Evolutionary conservation across 1,140 invertebrate species (phyloP).

Genomic region (Trichoplusia ni): DNA sequence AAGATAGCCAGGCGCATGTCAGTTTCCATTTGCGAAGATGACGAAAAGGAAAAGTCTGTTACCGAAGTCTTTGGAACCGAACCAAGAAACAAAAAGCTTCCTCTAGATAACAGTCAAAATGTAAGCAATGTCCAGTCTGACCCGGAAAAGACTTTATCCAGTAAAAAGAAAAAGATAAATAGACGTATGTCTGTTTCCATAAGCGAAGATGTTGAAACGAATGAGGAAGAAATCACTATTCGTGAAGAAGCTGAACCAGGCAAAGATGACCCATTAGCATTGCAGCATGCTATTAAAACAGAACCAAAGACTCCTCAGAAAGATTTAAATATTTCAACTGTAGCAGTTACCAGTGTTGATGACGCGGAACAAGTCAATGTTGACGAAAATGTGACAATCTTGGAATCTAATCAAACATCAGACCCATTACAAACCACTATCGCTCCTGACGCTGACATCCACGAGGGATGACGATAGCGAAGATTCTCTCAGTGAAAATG

Average conservation of each 20-base stretch:
- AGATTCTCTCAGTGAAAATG: conserved; percentile 56
- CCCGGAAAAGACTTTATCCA: too few species aligned
- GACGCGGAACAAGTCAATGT: conserved; percentile 44
- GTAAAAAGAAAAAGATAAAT: conserved; percentile 39
- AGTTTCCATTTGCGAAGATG: too few species aligned
- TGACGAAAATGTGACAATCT: conserved; percentile 38
- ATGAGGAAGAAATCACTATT: conserved; percentile 65
- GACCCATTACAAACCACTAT: conserved; percentile 56
- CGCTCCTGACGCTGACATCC: conserved; percentile 1
- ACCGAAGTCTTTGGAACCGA: too few species aligned
- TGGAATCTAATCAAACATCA: conserved; percentile 35
- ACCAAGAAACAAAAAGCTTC: too few species aligned
- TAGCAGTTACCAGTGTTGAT: conserved; percentile 44
- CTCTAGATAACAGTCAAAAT: too few species aligned
- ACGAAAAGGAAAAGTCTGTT: too few species aligned
- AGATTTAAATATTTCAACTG: conserved; percentile 42
- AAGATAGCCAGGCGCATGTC: too few species aligned
- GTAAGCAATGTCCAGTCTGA: too few species aligned
- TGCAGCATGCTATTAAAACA: conserved; percentile 45
- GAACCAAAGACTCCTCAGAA: conserved; percentile 61
- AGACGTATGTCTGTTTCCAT: conserved; percentile 38
- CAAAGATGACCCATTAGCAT: conserved; percentile 51
- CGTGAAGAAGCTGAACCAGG: conserved; percentile 42
- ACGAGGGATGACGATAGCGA: conserved; percentile 36
- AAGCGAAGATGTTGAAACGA: conserved; percentile 42